phyloP scores from a whole-genome alignment of 2,888 invertebrate genomes.

The Philopedon plagiatum region DNA sequence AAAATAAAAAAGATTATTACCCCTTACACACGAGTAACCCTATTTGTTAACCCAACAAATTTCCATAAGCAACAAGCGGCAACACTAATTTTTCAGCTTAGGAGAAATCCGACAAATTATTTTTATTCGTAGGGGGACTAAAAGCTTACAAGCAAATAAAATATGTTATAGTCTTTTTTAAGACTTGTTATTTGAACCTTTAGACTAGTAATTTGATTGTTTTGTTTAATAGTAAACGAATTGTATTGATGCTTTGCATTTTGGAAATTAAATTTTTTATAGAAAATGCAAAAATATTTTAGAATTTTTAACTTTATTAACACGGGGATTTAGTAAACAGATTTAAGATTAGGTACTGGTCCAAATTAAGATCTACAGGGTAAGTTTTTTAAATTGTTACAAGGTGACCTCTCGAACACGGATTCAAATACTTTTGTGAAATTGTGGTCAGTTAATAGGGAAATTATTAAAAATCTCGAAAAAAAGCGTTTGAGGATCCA shows the following conservation, averaged over 20 bases:
- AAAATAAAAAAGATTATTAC: conserved; percentile 9
- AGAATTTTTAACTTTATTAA: no score
- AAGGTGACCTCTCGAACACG: no score
- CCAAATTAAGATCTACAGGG: no score
- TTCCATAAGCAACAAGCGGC: conserved; percentile 22
- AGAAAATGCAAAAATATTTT: no score
- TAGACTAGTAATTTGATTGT: background rate
- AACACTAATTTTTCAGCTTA: conserved; percentile 26
- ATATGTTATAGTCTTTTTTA: conserved; percentile 1
- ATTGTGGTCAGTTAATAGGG: no score
- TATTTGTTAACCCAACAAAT: conserved; percentile 12
- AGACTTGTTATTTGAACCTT: background rate
- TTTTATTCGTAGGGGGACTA: conserved; percentile 18
- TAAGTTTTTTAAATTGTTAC: no score
- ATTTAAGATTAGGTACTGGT: no score
- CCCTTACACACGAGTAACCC: conserved; percentile 4
- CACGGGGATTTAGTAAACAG: no score
- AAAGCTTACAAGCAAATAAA: conserved; percentile 19
- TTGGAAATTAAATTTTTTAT: no score
- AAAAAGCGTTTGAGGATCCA: no score
- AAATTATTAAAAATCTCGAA: no score
- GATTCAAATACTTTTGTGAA: no score
- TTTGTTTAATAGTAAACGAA: background rate
- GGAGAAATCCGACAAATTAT: conserved; percentile 17
- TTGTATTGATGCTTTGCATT: background rate